Evolutionary conservation across 2,113 vertebrate genomes (phyloP).

Genomic region (Megaleporinus macrocephalus): DNA sequence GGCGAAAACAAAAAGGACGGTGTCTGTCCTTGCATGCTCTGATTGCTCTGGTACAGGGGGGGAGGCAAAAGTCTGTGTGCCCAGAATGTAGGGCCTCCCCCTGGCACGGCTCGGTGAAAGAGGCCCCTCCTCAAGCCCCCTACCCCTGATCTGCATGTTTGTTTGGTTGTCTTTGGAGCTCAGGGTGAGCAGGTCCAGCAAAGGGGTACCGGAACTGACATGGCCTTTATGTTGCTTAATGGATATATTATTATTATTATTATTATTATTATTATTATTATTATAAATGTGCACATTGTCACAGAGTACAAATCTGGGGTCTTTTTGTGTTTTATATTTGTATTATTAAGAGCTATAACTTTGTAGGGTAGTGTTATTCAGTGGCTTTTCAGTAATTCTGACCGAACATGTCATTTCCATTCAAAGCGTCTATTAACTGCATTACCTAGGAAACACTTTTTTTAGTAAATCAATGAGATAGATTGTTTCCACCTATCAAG

Average conservation of each 20-base stretch:
- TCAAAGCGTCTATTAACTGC: not conserved
- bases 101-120: conserved; percentile 64
- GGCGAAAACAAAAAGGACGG: conserved; percentile 72
- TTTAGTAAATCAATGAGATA: conserved; percentile 29
- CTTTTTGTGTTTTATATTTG: too few relatives aligned
- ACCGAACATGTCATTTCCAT: not conserved
- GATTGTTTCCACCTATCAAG: conserved; percentile 49
- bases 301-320: too few relatives aligned
- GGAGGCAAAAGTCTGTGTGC: conserved; percentile 54
- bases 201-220: conserved; percentile 11
- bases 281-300: too few relatives aligned
- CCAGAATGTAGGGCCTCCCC: conserved; percentile 64
- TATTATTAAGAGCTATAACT: too few relatives aligned
- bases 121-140: conserved; percentile 37
- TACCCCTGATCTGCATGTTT: conserved; percentile 58
- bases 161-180: conserved; percentile 65
- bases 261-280: too few relatives aligned
- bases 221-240: conserved; percentile 13
- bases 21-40: conserved; percentile 78
- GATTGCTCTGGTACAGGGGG: conserved; percentile 68
- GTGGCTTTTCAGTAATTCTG: too few relatives aligned
- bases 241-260: too few relatives aligned
- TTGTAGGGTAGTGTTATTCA: too few relatives aligned
- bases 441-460: not conserved
- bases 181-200: conserved; percentile 57